Evolutionary conservation across 2,888 invertebrate genomes (phyloP).

Genomic region (Quadriops clusia): DNA sequence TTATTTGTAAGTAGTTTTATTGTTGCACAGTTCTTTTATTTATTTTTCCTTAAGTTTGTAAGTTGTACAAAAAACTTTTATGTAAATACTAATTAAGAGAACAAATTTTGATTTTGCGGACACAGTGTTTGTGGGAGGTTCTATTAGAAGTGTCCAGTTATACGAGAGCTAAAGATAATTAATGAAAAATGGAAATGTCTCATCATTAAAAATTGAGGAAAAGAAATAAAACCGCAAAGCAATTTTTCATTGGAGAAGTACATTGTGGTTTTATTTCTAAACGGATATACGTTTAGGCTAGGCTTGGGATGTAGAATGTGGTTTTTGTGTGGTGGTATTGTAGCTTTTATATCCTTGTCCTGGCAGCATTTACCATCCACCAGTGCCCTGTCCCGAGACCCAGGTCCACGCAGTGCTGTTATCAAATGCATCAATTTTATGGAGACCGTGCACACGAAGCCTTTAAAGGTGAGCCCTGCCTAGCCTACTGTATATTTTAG

Average conservation of each 20-base stretch:
- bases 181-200: too few species aligned
- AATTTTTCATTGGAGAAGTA: constrained; percentile 16
- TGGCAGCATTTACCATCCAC: constrained; percentile 32
- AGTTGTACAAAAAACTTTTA: too few species aligned
- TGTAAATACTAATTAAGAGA: too few species aligned
- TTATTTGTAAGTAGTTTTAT: constrained; percentile 20
- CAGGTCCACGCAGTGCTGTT: constrained; percentile 34
- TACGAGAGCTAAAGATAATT: too few species aligned
- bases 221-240: too few species aligned
- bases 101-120: too few species aligned
- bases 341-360: constrained; percentile 35
- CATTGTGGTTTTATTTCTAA: too few species aligned
- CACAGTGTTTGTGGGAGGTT: too few species aligned
- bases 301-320: constrained; percentile 27
- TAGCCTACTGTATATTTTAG: constrained; percentile 16
- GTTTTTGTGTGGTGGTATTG: constrained; percentile 31
- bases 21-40: too few species aligned
- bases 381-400: constrained; percentile 31
- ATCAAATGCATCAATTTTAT: constrained; percentile 41
- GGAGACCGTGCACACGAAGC: constrained; percentile 25
- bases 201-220: too few species aligned
- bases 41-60: too few species aligned
- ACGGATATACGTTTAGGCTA: constrained; percentile 21
- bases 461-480: constrained; percentile 35
- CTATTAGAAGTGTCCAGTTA: too few species aligned